phyloP scores from a whole-genome alignment of 2,888 invertebrate genomes.

The Scaptomyza polygonia region DNA sequence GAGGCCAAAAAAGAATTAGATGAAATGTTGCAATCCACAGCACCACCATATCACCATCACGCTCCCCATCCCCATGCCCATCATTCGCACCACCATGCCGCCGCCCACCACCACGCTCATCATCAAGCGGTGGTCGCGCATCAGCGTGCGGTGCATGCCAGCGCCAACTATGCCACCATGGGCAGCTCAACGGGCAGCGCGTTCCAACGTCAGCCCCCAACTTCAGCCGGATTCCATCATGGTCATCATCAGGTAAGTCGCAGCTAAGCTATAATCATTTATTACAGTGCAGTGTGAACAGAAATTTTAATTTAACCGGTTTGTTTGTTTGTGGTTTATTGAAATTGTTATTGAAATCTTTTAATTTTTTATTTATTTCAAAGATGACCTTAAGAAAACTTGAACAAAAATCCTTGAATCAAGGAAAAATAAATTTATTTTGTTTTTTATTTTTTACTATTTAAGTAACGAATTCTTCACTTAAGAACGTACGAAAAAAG shows the following conservation, averaged over 20 bases:
- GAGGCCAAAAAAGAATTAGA: slow-evolving; percentile 83
- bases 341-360: no score
- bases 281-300: no score
- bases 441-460: no score
- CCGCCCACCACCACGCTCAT: slow-evolving; percentile 63
- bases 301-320: no score
- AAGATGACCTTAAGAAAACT: no score
- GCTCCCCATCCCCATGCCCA: slow-evolving; percentile 55
- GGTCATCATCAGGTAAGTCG: slow-evolving; percentile 81
- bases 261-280: no score
- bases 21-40: slow-evolving; percentile 84
- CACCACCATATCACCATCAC: slow-evolving; percentile 81
- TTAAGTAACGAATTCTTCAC: no score
- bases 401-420: no score
- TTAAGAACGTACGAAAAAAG: no score
- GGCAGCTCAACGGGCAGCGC: slow-evolving; percentile 82
- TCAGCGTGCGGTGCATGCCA: slow-evolving; percentile 68
- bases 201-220: slow-evolving; percentile 79
- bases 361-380: no score
- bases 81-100: slow-evolving; percentile 64
- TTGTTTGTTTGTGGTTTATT: no score
- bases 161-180: slow-evolving; percentile 77
- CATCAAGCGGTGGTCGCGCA: slow-evolving; percentile 64
- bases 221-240: slow-evolving; percentile 81
- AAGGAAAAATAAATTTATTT: no score